These are phyloP conservation scores for Fukomys damarensis DNA, from an alignment of 2,113 vertebrate species.

Conservation along the genomic window DNA sequence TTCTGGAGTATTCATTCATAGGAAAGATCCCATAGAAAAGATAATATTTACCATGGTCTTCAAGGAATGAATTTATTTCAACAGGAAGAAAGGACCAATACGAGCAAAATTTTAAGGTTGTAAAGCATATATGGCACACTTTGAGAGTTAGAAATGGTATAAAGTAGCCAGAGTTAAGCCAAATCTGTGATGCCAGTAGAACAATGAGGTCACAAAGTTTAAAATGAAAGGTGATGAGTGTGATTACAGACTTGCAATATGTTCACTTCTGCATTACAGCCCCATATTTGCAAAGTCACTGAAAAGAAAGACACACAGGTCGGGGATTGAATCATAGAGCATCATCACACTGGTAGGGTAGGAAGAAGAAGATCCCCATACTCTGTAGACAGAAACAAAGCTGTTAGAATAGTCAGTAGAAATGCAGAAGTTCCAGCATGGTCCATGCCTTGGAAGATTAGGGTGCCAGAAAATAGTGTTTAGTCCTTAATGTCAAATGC, in stretches of 20 bases:
- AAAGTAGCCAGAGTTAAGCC: neutral
- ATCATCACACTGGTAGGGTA: neutral
- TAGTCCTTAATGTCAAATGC: neutral
- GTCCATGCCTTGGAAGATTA: neutral
- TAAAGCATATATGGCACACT: neutral
- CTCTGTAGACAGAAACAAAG: neutral
- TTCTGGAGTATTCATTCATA: neutral
- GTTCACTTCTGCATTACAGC: slow-evolving; percentile 5
- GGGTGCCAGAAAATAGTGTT: neutral
- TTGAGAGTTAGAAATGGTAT: neutral
- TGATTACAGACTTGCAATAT: neutral
- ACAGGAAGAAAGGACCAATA: neutral
- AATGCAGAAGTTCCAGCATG: neutral
- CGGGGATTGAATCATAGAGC: neutral
- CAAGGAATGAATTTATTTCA: neutral
- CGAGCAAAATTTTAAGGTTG: neutral
- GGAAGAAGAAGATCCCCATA: neutral
- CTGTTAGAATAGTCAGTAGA: neutral
- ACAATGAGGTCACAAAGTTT: neutral
- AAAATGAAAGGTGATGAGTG: neutral
- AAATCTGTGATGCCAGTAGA: neutral
- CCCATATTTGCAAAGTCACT: neutral
- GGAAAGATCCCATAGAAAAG: neutral
- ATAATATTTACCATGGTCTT: neutral
- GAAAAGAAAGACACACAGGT: neutral